Base-by-base conservation (phyloP, 1,140 invertebrate genomes). In the Amphibalanus amphitrite region DNA sequence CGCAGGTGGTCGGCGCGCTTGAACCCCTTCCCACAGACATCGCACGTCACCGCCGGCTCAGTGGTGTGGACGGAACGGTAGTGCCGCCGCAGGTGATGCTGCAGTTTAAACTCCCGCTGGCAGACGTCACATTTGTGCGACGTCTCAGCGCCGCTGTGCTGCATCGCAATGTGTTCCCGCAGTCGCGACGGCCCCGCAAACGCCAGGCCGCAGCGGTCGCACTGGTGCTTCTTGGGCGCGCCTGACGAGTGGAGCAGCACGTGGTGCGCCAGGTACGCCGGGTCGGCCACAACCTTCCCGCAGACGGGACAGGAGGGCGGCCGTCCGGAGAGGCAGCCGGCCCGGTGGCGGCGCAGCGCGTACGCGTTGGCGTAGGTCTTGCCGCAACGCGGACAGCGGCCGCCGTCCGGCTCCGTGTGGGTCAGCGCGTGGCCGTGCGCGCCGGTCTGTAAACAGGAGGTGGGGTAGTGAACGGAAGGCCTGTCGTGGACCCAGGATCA, bases 21-120 rank as follows among this genome's bases (percentile, higher is more conserved):
- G 28, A 69, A 69, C 23, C 69, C 69, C 25, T 26, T 26, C 26
- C 69, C 69, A 28, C 69, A 69, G 25, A 69, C 69, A 13, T 69
- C 69, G 26, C 69, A 69, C 26, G 47, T 59, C 10, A 28, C 33
- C 13, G 69, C 33, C 3, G 33, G 69, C n/a, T 15, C n/a, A 13
- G 33, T 13, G 25, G 69, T 26, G 69, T 69, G 69, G n/a, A 59
- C 47, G 10, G 47, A 59, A 1, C 47, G 10, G 1, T 13, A 1
- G 47, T 59, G 47, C 1, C 47, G 47, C 47, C 17, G 47, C 47
- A 59, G 47, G 10, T 59, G 47, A 13, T 17, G 10, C 17, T 59
- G 47, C 17, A 59, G 47, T 59, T 59, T 59, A 23, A 59, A 59
- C 20, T 59, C 47, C 1, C 47, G 47, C 47, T 20, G 47, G 17